Evolutionary conservation across 1,140 invertebrate genomes (phyloP).

Genomic region (Anastrepha obliqua): DNA sequence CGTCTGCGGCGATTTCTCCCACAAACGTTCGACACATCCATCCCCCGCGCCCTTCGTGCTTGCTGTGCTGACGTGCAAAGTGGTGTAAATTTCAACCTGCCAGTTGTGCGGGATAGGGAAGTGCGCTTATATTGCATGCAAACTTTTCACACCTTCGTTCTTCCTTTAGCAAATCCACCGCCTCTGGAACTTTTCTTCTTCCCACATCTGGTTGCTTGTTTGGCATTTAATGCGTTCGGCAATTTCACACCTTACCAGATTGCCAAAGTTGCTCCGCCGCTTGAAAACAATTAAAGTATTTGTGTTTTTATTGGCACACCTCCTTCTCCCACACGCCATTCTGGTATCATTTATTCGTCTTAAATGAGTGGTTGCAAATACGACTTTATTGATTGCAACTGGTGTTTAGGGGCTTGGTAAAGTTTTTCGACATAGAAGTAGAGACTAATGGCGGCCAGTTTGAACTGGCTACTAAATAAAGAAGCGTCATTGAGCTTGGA

Average conservation of each 20-base stretch:
- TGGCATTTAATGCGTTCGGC: slow-evolving; percentile 44
- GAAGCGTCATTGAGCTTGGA: too few species aligned
- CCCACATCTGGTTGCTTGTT: background rate
- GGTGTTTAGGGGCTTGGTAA: too few species aligned
- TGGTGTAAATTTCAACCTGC: slow-evolving; percentile 30
- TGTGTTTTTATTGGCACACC: background rate
- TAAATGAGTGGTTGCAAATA: background rate
- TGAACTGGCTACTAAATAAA: too few species aligned
- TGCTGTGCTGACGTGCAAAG: background rate
- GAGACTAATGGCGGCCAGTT: too few species aligned
- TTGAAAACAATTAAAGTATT: background rate
- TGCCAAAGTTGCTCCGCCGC: background rate
- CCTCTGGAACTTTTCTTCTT: background rate
- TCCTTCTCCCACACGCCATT: too few species aligned
- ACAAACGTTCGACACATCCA: background rate
- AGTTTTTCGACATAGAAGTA: too few species aligned
- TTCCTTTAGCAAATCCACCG: background rate
- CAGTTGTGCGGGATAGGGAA: background rate
- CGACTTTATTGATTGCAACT: background rate
- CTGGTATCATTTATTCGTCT: too few species aligned
- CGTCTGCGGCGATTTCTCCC: slow-evolving; percentile 21
- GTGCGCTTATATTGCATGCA: background rate
- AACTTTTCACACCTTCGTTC: background rate
- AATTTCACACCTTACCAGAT: slow-evolving; percentile 48
- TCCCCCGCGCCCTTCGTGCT: background rate